These are phyloP conservation scores for Bos taurus DNA, from an alignment of 2,113 vertebrate species.

Conservation along the genomic window ARS-UCD2.0 NC_037348.1:40569501-40570000, in stretches of 20 bases:
- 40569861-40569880: neutral
- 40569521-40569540: conserved; percentile 12
- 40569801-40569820: neutral
- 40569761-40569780: neutral
- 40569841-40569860: conserved; percentile 59
- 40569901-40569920: conserved; percentile 69
- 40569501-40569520: neutral
- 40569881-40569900: conserved; percentile 63
- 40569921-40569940: conserved; percentile 82
- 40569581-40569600: conserved; percentile 43
- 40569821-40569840: neutral
- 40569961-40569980: conserved; percentile 84
- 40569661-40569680: conserved; percentile 55
- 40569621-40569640: conserved; percentile 53
- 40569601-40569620: conserved; percentile 63
- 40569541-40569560: conserved; percentile 37
- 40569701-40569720: conserved; percentile 34
- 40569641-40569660: conserved; percentile 51
- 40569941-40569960: conserved; percentile 87
- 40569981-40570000: conserved; percentile 83
- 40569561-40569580: conserved; percentile 35
- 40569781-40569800: neutral
- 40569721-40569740: conserved; percentile 28
- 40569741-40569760: conserved; percentile 22
- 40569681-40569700: conserved; percentile 4